Evolutionary conservation across 2,797 vertebrate genomes (phyloP).

Genomic region (Brachyalestes nurse): DNA sequence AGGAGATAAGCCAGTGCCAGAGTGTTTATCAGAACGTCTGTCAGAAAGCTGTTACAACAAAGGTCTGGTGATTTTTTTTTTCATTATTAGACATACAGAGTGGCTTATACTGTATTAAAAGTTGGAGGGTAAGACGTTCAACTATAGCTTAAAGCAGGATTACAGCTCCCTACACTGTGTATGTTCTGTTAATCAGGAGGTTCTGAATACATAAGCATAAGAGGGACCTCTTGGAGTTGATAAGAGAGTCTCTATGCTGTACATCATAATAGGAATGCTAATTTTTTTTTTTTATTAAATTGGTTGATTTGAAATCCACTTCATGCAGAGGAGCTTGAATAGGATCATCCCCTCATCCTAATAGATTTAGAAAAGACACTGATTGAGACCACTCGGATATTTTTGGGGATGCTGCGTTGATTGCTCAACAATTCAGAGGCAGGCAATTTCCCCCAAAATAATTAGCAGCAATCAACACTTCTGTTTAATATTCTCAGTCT

Average conservation of each 20-base stretch:
- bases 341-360: constrained; percentile 2
- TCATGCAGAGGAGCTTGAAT: background rate
- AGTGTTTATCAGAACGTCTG: background rate
- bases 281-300: background rate
- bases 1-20: background rate
- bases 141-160: background rate
- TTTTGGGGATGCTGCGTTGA: constrained; percentile 43
- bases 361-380: background rate
- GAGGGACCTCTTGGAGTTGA: background rate
- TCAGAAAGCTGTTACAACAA: background rate
- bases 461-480: constrained; percentile 34
- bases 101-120: background rate
- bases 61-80: background rate
- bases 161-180: background rate
- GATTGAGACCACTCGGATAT: constrained; percentile 30
- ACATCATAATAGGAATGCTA: background rate
- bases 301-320: background rate
- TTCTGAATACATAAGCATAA: background rate
- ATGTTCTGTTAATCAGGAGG: background rate
- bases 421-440: constrained; percentile 26
- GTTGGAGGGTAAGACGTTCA: background rate
- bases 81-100: background rate
- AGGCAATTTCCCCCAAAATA: constrained; percentile 32
- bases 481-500: constrained; percentile 37
- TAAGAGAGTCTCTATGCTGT: background rate